Evolutionary conservation across 2,888 invertebrate genomes (phyloP).

Genomic region (Gisinianus flammeolus): DNA sequence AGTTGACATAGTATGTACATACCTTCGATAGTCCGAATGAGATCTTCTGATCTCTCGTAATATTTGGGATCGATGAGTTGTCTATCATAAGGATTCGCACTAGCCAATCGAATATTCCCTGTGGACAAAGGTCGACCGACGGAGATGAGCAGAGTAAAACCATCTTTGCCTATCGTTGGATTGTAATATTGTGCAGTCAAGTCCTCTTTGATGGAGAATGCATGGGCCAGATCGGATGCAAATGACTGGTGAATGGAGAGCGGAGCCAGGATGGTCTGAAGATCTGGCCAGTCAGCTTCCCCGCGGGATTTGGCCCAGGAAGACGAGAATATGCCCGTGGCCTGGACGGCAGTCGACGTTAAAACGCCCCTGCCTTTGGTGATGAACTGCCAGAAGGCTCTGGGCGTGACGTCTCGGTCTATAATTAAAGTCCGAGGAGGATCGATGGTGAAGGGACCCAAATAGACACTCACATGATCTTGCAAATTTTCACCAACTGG

Average conservation of each 20-base stretch:
- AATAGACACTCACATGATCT: constrained; percentile 29
- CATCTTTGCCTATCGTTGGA: constrained; percentile 48
- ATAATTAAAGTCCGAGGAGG: not conserved
- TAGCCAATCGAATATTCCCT: constrained; percentile 39
- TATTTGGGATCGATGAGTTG: constrained; percentile 39
- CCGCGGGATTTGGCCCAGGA: constrained; percentile 48
- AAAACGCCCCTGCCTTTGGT: constrained; percentile 46
- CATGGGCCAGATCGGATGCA: constrained; percentile 48
- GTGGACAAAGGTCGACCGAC: constrained; percentile 47
- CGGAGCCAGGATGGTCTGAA: constrained; percentile 45
- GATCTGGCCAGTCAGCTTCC: constrained; percentile 54
- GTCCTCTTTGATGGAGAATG: constrained; percentile 45
- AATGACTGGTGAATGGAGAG: constrained; percentile 45
- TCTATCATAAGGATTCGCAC: not conserved
- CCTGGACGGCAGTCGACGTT: constrained; percentile 45
- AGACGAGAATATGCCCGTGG: constrained; percentile 50
- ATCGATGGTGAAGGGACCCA: constrained; percentile 28
- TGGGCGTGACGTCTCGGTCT: constrained; percentile 18
- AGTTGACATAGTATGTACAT: no score
- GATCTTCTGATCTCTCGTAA: constrained; percentile 2
- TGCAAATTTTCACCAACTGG: constrained; percentile 18
- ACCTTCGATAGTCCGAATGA: constrained; percentile 31
- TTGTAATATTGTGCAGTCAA: constrained; percentile 45
- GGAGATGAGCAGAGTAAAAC: constrained; percentile 51
- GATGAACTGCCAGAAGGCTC: constrained; percentile 13